Evolutionary conservation across 2,888 invertebrate genomes (phyloP).

Genomic region (Mimumesa dahlbomi): DNA sequence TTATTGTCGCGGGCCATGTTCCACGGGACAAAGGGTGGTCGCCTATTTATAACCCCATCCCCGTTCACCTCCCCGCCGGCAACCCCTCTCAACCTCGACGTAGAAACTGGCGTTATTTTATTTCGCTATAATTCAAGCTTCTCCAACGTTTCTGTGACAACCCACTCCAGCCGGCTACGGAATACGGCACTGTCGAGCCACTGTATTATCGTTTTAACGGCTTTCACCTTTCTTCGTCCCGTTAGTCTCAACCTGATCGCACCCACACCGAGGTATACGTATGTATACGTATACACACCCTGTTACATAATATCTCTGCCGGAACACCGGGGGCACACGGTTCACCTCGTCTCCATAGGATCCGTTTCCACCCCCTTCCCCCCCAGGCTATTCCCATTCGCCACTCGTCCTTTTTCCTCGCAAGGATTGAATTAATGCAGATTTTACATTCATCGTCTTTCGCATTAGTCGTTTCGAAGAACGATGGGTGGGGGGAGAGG

Average conservation of each 20-base stretch:
- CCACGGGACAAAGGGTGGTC: slow-evolving; percentile 38
- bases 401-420: not conserved
- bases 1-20: slow-evolving; percentile 40
- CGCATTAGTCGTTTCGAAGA: slow-evolving; percentile 12
- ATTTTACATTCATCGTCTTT: slow-evolving; percentile 15
- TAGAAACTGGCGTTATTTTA: slow-evolving; percentile 28
- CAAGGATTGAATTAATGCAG: slow-evolving; percentile 20
- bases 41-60: slow-evolving; percentile 39
- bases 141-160: slow-evolving; percentile 10
- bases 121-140: slow-evolving; percentile 39
- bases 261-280: too few relatives aligned
- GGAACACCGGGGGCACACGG: too few relatives aligned
- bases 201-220: slow-evolving; percentile 35
- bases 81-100: not conserved
- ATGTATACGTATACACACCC: too few relatives aligned
- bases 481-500: too few relatives aligned
- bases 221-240: slow-evolving; percentile 13
- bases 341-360: too few relatives aligned
- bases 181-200: slow-evolving; percentile 17
- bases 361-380: not conserved
- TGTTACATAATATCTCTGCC: too few relatives aligned
- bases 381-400: not conserved
- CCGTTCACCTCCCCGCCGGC: not conserved
- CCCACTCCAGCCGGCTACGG: slow-evolving; percentile 5
- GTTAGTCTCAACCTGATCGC: slow-evolving; percentile 1